Evolutionary conservation across 1,140 invertebrate genomes (phyloP), one percentile per base, ranked within the genome.

Genomic region (Gryllus bimaculatus): DNA sequence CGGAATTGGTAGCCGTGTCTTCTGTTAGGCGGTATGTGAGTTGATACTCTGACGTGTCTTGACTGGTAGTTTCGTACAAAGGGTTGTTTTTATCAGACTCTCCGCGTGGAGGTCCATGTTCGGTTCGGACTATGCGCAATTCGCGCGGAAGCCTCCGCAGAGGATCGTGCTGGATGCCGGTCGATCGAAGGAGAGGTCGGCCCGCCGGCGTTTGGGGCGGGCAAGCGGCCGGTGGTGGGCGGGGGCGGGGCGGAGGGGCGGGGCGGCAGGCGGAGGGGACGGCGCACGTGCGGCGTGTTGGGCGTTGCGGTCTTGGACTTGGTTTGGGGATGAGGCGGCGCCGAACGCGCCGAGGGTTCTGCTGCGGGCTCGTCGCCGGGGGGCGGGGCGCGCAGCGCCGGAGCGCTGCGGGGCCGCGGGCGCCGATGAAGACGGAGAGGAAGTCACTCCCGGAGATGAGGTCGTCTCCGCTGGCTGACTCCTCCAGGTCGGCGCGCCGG

Each of bases 401-500:
- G 39, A 73, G 26, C 12, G 20, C 48, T 10, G 79, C 39, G 54
- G 26, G 26, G 5, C n/a, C 26, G 26, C 26, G 1, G 78, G 79
- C 47, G 20, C 79, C 79, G 66, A 79, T 79, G 75, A 77, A 79
- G 15, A 79, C 76, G 7, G 75, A 77, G 48, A 79, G 79, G 75
- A 79, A 79, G 75, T 79, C 79, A 73, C 26, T 79, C 75, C 79
- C 79, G 20, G 76, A 76, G 79, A 79, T 79, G 18, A 79, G 47
- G 75, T 79, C 79, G 75, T 77, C 79, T 7, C 74, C 47, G 26
- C 75, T 49, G 78, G 73, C 78, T 47, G 78, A 79, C 73, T 49
- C 47, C 20, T 21, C 78, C 18, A 79, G 39, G 8, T 49, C 48
- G 20, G 18, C 39, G 13, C 78, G 66, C 18, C 73, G 13, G 54